Base-by-base conservation (phyloP, 2,797 vertebrate species). In the Cirrhinus mrigala region DNA sequence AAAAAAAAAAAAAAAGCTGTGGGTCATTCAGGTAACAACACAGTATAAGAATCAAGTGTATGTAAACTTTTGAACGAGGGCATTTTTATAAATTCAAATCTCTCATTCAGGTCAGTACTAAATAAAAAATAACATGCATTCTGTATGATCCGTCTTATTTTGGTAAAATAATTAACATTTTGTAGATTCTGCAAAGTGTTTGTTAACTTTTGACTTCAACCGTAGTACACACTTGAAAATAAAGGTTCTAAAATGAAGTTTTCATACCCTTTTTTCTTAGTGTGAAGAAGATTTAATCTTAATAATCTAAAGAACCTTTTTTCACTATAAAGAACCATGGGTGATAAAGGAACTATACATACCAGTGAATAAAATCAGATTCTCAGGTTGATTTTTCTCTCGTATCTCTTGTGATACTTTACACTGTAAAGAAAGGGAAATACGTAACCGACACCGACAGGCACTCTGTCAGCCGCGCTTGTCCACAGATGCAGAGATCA, bases 351-450 rank as follows among this genome's bases (percentile, higher is more conserved):
- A 33, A 66, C 15, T 15, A 8, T 3, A 16, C 14, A 16, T 64
- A 27, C 62, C 2, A 66, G 8, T 33, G 15, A 66, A 64, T 6
- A 33, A 50, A 80, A 80, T 66, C 74, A 70, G 52, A 77, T 44
- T 58, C 24, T 58, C 33, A 69, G 40, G 48, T 60, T 0, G 20
- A 18, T 22, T 33, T 70, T 48, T 69, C 54, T 6, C 4, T 40
- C 27, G 16, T 27, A 29, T 77, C 22, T 69, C 73, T 44, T 58
- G 50, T 71, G 83, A 79, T 48, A 84, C 14, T 46, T 68, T n/a
- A 84, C 4, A 44, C 74, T 78, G 62, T n/a, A 20, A 56, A 70
- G 75, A 84, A 58, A 79, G 83, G 52, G 37, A 84, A 79, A 78
- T 69, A 84, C 37, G 74, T 78, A 58, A 84, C 50, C 20, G 75